phyloP scores from a whole-genome alignment of 2,113 vertebrate species.

The Apteryx owenii region DNA sequence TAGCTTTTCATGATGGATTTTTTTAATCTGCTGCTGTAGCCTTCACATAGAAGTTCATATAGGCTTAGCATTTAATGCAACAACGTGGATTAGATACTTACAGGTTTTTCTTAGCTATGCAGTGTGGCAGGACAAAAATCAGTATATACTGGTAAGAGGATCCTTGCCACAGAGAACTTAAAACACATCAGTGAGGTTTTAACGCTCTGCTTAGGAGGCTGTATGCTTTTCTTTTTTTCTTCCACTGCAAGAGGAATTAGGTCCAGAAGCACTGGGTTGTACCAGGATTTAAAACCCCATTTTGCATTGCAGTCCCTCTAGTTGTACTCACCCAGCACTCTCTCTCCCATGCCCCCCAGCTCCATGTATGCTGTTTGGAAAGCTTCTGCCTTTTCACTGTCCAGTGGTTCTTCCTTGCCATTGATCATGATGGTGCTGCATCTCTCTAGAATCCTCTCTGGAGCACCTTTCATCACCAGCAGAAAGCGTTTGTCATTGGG shows the following conservation, averaged over 20 bases:
- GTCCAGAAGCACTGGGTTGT: background rate
- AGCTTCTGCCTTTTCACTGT: constrained; percentile 62
- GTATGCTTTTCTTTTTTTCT: background rate
- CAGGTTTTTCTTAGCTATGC: background rate
- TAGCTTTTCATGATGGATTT: background rate
- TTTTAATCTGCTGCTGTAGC: background rate
- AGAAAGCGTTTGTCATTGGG: constrained; percentile 76
- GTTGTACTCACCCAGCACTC: constrained; percentile 81
- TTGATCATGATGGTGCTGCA: constrained; percentile 84
- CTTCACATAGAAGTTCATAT: background rate
- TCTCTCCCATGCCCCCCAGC: constrained; percentile 82
- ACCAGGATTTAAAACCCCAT: background rate
- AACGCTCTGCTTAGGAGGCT: background rate
- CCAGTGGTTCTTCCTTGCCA: constrained; percentile 78
- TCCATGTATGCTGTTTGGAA: constrained; percentile 84
- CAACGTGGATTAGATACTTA: background rate
- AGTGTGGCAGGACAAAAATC: background rate
- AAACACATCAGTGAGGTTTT: background rate
- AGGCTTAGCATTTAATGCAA: background rate
- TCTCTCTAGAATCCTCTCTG: constrained; percentile 79
- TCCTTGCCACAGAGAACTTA: background rate
- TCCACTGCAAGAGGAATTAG: background rate
- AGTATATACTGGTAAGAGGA: background rate
- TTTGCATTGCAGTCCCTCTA: fast-evolving
- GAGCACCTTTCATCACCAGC: constrained; percentile 86